phyloP scores from a whole-genome alignment of 2,113 vertebrate species.

The Peromyscus polionotus region DNA sequence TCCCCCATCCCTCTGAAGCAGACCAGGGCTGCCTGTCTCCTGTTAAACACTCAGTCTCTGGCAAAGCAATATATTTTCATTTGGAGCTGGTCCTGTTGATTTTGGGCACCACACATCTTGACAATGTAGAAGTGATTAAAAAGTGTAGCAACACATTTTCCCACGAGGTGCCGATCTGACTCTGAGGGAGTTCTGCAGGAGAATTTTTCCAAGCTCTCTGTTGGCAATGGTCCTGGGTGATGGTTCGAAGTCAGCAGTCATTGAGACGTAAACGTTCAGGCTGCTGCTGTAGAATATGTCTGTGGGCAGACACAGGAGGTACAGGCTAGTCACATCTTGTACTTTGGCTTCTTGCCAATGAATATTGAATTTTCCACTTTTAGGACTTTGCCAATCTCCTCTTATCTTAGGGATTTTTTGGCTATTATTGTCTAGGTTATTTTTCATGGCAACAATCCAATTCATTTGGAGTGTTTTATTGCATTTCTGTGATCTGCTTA shows the following conservation, averaged over 20 bases:
- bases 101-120: background rate
- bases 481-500: slow-evolving; percentile 36
- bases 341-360: background rate
- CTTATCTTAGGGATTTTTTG: background rate
- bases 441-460: slow-evolving; percentile 40
- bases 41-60: background rate
- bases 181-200: background rate
- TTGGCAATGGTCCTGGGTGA: background rate
- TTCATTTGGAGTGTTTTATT: slow-evolving; percentile 45
- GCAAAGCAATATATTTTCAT: slow-evolving; percentile 17
- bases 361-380: slow-evolving; percentile 25
- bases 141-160: background rate
- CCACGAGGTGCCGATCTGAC: background rate
- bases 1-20: background rate
- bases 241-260: background rate
- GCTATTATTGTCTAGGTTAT: background rate
- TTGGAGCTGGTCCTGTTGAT: background rate
- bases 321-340: background rate
- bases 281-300: background rate
- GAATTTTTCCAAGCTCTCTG: background rate
- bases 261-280: background rate
- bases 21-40: background rate
- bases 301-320: background rate
- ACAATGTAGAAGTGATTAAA: background rate
- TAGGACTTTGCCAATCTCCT: background rate